Evolutionary conservation across 2,113 vertebrate species (phyloP).

Genomic region (Mesocricetus auratus): DNA sequence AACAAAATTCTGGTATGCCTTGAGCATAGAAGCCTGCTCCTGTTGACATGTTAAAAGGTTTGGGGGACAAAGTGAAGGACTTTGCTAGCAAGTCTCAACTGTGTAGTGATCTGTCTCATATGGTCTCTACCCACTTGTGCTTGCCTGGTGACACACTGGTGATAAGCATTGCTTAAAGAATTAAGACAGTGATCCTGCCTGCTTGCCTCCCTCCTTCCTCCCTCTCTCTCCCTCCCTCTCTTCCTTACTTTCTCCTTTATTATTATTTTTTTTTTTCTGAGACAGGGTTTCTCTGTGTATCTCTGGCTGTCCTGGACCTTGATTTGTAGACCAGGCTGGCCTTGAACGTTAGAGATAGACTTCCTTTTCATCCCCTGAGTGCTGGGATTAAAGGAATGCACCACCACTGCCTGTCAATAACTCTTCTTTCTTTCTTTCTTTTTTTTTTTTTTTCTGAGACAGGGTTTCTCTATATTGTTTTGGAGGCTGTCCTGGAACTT

Average conservation of each 20-base stretch:
- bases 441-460: background rate
- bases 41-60: background rate
- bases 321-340: background rate
- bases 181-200: background rate
- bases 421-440: too few relatives aligned
- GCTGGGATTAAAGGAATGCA: background rate
- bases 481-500: background rate
- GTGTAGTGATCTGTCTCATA: background rate
- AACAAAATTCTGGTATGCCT: slow-evolving; percentile 93
- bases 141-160: background rate
- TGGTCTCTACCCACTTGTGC: background rate
- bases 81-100: background rate
- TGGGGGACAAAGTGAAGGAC: background rate
- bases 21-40: background rate
- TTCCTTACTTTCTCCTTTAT: too few relatives aligned
- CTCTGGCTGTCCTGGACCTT: too few relatives aligned
- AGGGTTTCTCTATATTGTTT: background rate
- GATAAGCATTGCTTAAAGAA: background rate
- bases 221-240: too few relatives aligned
- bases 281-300: background rate
- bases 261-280: background rate
- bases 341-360: background rate
- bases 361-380: background rate
- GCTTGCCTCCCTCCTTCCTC: too few relatives aligned
- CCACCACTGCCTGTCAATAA: background rate